These are phyloP conservation scores for Armadillidium nasatum DNA, from an alignment of 1,140 invertebrate genomes.

Conservation along the genomic window DNA sequence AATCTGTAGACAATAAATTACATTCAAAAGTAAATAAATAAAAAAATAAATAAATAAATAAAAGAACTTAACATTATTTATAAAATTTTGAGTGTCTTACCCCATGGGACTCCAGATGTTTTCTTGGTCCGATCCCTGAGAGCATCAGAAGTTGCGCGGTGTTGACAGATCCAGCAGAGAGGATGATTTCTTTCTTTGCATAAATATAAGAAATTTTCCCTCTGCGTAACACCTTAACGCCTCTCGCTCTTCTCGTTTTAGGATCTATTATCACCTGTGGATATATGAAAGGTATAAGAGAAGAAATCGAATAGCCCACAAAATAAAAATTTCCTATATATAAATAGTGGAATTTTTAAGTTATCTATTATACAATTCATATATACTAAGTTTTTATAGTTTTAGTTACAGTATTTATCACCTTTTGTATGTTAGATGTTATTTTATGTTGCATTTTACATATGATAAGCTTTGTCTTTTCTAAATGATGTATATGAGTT, in stretches of 20 bases:
- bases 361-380: too few species aligned
- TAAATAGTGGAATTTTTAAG: too few species aligned
- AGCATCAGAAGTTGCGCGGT: conserved; percentile 57
- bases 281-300: too few species aligned
- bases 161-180: conserved; percentile 57
- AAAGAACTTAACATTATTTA: background rate
- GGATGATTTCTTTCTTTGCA: conserved; percentile 48
- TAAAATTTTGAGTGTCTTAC: conserved; percentile 46
- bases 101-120: conserved; percentile 52
- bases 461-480: too few species aligned
- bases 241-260: background rate
- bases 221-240: background rate
- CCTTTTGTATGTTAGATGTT: too few species aligned
- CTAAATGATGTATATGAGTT: too few species aligned
- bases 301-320: too few species aligned
- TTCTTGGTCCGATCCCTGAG: conserved; percentile 57
- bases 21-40: background rate
- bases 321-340: too few species aligned
- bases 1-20: conserved; percentile 1
- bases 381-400: too few species aligned
- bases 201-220: background rate
- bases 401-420: too few species aligned
- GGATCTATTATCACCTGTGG: background rate
- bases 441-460: too few species aligned
- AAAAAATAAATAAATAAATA: background rate